A percentile compares a stretch with the other conserved stretches of the same genome.
phyloP scores from a whole-genome alignment of 2,113 vertebrate species.

The Malurus alboscapulatus region DNA sequence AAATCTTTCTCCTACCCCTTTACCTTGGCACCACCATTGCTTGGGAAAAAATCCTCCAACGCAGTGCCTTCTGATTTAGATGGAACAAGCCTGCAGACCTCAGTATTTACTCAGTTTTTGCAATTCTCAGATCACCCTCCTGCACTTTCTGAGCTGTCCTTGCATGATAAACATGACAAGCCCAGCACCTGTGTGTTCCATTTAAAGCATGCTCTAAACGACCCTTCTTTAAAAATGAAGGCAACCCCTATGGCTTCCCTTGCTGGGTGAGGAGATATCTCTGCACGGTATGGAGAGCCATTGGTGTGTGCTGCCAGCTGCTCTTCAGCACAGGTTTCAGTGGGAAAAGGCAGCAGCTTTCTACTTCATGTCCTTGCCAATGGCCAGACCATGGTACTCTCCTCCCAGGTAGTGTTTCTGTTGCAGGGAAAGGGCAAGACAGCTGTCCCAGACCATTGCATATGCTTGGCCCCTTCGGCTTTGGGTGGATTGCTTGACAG shows the following conservation, averaged over 20 bases:
- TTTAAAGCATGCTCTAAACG: neutral
- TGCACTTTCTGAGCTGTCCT: neutral
- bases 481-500: neutral
- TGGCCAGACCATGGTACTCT: neutral
- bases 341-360: neutral
- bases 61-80: neutral
- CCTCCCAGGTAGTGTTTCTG: neutral
- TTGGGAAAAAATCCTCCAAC: neutral
- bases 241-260: neutral
- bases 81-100: neutral
- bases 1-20: neutral
- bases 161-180: neutral
- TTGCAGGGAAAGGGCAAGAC: neutral
- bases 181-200: neutral
- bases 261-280: neutral
- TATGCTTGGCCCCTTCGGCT: neutral
- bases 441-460: neutral
- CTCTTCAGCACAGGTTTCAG: neutral
- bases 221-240: neutral
- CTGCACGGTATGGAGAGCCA: fast-evolving
- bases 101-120: neutral
- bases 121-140: neutral
- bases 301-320: neutral
- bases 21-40: neutral
- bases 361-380: neutral